Evolutionary conservation across 2,888 invertebrate species (phyloP).

Genomic region (Himalopsyche anomala): DNA sequence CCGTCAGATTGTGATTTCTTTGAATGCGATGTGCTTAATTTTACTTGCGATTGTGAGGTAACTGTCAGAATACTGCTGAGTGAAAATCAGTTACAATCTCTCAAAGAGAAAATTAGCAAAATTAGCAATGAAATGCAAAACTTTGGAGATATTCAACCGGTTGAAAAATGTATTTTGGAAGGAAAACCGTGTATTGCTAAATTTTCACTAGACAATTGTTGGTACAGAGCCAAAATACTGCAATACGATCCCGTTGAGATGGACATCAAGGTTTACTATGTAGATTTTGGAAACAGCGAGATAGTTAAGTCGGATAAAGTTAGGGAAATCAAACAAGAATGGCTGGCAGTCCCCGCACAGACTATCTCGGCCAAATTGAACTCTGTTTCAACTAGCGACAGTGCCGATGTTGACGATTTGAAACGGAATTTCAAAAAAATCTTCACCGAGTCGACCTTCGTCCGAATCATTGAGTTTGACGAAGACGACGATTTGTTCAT

Average conservation of each 20-base stretch:
- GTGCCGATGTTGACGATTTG: not conserved
- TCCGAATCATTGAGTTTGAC: not conserved
- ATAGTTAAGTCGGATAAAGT: not conserved
- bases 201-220: constrained; percentile 2
- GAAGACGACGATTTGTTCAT: not conserved
- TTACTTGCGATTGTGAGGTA: not conserved
- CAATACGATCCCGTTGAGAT: not conserved
- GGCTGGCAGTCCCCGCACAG: not conserved
- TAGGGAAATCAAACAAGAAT: not conserved
- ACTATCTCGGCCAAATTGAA: not conserved
- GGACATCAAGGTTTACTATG: not conserved
- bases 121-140: not conserved
- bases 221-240: constrained; percentile 16
- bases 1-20: not conserved
- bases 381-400: not conserved
- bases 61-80: not conserved
- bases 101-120: not conserved
- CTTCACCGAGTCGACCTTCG: not conserved
- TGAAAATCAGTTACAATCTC: not conserved
- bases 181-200: not conserved
- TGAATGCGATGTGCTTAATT: not conserved
- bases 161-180: not conserved
- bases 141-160: not conserved
- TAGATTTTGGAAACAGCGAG: not conserved
- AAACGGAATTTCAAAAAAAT: not conserved